Evolutionary conservation across 2,888 invertebrate species (phyloP).

Genomic region (Tipula vernalis): DNA sequence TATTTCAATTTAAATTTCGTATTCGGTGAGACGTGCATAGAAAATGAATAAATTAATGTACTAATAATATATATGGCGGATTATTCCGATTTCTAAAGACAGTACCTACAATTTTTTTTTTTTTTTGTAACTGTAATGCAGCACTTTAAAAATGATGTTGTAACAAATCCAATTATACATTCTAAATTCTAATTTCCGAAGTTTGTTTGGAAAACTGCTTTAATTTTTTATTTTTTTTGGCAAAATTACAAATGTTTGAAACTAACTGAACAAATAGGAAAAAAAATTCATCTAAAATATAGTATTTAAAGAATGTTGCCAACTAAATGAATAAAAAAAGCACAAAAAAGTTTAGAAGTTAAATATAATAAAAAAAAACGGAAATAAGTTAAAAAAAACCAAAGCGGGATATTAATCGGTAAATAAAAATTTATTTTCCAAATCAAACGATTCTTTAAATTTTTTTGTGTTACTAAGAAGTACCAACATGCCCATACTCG

Average conservation of each 20-base stretch:
- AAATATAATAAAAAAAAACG: background rate
- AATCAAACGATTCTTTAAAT: background rate
- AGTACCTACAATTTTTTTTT: too few relatives aligned
- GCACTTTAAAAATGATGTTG: background rate
- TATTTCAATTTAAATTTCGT: too few relatives aligned
- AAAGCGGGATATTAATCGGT: background rate
- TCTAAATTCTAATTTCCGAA: background rate
- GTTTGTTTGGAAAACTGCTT: background rate
- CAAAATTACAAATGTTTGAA: background rate
- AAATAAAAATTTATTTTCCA: background rate
- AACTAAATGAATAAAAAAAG: background rate
- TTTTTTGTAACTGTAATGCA: background rate
- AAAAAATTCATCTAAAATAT: background rate
- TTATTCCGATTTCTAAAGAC: too few relatives aligned
- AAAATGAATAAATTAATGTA: too few relatives aligned
- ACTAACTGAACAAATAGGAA: background rate
- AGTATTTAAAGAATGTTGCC: background rate
- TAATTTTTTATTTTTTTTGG: background rate
- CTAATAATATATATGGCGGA: too few relatives aligned
- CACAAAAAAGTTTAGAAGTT: background rate
- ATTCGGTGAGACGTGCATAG: too few relatives aligned
- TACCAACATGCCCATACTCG: too few relatives aligned
- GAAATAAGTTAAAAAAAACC: background rate
- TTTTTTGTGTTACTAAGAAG: background rate
- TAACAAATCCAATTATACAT: background rate